Evolutionary conservation across 1,140 invertebrate genomes (phyloP), one percentile per base, ranked within the genome.

Genomic region (Nephila pilipes): DNA sequence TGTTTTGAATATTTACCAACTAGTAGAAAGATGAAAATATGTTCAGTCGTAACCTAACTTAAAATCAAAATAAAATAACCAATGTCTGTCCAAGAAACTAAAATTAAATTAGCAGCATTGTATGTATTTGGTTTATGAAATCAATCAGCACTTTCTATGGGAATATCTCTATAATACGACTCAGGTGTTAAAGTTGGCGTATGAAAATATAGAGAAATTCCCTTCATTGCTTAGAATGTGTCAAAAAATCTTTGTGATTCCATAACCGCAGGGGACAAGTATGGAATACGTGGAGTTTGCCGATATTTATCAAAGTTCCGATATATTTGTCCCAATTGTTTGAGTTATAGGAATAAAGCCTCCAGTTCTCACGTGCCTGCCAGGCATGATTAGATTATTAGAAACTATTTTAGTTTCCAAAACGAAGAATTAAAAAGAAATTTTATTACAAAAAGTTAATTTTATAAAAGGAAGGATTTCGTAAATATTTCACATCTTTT

Each of bases 261-360:
- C 20, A 20, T 14, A 12, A 16, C 29, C 29, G 29, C 32, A 14
- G 32, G 14, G 69, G 69, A 32, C 69, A 75, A 3, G 69, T 20
- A 16, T 16, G 14, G 14, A 16, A 69, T 69, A 69, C 16, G 16
- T 55, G 80, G 20, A n/a, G 54, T 81, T 54, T 81, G n/a, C 80
- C 80, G 80, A 81, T 81, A 81, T 81, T 81, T 81, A 81, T 81
- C 38, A 81, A n/a, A 6, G 46, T 25, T 81, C 80, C 80, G 22
- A 81, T 81, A 81, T 81, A n/a, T 81, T 81, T 81, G 46, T 10
- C n/a, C 80, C 38, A 38, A 81, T 55, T 81, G 80, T 81, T 81
- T 81, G 80, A 25, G 25, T 55, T 54, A 46, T 81, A 12, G 80
- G 38, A 81, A 46, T 4, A 2, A 14, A 36, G 69, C 4, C 29